Conservation (phyloP, 2,888 invertebrate genomes). For the Chrysolina oricalcia region DNA sequence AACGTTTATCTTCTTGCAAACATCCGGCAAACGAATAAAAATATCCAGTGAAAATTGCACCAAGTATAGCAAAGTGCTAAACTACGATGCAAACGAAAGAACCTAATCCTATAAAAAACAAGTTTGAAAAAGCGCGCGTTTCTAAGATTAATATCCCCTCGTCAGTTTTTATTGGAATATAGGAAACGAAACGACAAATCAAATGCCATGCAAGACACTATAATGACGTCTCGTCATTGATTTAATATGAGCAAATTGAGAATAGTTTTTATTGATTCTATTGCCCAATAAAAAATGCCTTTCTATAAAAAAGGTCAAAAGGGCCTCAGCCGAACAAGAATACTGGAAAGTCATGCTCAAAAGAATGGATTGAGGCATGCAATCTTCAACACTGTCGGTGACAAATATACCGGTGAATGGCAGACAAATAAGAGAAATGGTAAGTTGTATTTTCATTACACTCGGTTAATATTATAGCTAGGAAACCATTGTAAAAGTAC, state of each 20-base stretch:
- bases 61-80: too few relatives aligned
- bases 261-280: not conserved
- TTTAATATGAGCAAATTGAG: slow-evolving; percentile 17
- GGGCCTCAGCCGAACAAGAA: slow-evolving; percentile 58
- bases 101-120: too few relatives aligned
- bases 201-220: not conserved
- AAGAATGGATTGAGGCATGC: slow-evolving; percentile 76
- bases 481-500: too few relatives aligned
- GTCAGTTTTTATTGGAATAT: not conserved
- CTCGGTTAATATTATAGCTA: too few relatives aligned
- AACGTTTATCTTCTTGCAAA: too few relatives aligned
- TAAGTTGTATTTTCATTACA: slow-evolving; percentile 38
- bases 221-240: slow-evolving; percentile 15
- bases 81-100: too few relatives aligned
- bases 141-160: not conserved
- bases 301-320: slow-evolving; percentile 60
- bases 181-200: not conserved
- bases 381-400: slow-evolving; percentile 74
- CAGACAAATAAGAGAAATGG: slow-evolving; percentile 72
- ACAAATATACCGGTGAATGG: slow-evolving; percentile 79
- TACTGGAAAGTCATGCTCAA: slow-evolving; percentile 71
- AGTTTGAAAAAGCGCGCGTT: not conserved
- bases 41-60: too few relatives aligned
- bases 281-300: slow-evolving; percentile 59
- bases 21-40: too few relatives aligned